A percentile compares a stretch with the other conserved stretches of the same genome.
Conservation (phyloP, 2,113 vertebrate genomes). For the Corvus hawaiiensis region DNA sequence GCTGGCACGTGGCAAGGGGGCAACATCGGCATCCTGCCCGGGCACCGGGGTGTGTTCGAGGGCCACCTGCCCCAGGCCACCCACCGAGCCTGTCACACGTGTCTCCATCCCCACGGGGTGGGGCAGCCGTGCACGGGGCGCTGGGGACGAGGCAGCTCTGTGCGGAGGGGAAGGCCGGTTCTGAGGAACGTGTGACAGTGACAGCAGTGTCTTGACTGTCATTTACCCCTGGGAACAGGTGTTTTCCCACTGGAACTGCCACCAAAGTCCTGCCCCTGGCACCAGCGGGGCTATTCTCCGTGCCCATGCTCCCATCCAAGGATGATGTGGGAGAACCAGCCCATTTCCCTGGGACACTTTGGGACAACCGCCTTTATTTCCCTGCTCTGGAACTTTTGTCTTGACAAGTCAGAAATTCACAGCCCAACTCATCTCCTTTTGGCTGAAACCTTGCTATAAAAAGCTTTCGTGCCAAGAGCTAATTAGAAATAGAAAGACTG, state of each 20-base stretch:
- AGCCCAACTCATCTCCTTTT: background rate
- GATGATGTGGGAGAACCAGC: fast-evolving
- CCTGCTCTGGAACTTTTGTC: fast-evolving
- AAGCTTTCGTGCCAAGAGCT: background rate
- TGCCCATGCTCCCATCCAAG: background rate
- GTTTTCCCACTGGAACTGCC: background rate
- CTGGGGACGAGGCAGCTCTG: background rate
- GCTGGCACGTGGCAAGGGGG: fast-evolving
- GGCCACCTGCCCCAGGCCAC: no score
- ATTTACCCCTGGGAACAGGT: background rate
- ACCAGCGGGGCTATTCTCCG: fast-evolving
- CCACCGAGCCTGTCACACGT: fast-evolving
- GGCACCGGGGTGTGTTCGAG: fast-evolving
- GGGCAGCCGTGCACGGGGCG: fast-evolving
- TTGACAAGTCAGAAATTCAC: background rate
- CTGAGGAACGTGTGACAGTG: fast-evolving
- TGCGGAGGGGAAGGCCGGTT: fast-evolving
- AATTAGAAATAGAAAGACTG: background rate
- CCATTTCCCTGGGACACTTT: background rate
- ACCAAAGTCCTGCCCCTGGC: background rate
- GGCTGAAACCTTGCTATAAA: background rate
- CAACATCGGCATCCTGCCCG: fast-evolving
- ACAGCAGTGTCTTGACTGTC: fast-evolving
- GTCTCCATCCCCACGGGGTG: fast-evolving
- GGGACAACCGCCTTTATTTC: fast-evolving